Conservation (phyloP, 2,888 invertebrate genomes). For the Rotaria socialis region DNA sequence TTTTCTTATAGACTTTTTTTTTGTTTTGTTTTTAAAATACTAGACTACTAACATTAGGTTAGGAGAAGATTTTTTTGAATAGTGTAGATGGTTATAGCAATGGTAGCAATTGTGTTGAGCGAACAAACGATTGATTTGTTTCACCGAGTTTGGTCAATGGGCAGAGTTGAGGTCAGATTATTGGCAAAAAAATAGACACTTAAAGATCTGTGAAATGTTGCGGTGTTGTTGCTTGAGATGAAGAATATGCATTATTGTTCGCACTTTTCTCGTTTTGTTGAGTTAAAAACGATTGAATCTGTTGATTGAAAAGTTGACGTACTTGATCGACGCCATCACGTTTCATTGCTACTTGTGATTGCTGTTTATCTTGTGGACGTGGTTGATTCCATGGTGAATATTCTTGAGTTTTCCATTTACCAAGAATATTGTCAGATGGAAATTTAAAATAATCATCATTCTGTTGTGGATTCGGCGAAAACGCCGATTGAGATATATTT, state of each 20-base stretch:
- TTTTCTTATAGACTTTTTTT: neutral
- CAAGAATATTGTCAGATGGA: neutral
- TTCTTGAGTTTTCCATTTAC: constrained; percentile 36
- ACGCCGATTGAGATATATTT: neutral
- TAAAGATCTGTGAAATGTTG: constrained; percentile 8
- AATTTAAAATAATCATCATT: neutral
- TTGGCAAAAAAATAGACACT: neutral
- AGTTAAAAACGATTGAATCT: neutral
- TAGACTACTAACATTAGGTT: constrained; percentile 7
- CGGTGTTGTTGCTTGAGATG: neutral
- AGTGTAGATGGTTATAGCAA: neutral
- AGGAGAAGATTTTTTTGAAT: neutral
- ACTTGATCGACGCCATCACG: neutral
- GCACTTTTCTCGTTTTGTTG: neutral
- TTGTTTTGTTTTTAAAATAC: neutral
- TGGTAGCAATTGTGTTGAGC: neutral
- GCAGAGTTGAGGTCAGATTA: neutral
- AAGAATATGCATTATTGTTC: neutral
- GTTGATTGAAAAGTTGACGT: neutral
- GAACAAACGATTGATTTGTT: constrained; percentile 1
- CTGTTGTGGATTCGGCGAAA: neutral
- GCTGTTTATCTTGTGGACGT: too few relatives aligned
- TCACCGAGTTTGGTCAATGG: constrained; percentile 4
- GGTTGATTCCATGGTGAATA: constrained; percentile 21
- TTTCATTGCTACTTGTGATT: constrained; percentile 1